phyloP scores from a whole-genome alignment of 2,888 invertebrate species.

The Tromatobia lineatoria region DNA sequence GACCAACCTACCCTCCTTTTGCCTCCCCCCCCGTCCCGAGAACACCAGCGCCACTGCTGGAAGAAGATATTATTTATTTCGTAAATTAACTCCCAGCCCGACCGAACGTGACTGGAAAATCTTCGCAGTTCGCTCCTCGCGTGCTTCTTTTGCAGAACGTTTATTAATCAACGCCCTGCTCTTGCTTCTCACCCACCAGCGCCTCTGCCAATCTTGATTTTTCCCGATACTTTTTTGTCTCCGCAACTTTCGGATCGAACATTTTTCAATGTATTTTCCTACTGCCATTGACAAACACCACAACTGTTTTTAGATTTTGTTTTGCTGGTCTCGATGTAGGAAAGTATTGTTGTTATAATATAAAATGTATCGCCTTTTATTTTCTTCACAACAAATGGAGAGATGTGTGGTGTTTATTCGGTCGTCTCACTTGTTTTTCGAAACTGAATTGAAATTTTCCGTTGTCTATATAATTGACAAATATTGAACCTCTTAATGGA shows the following conservation, averaged over 20 bases:
- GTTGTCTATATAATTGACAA: too few relatives aligned
- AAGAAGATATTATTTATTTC: slow-evolving; percentile 85
- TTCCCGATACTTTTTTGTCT: slow-evolving; percentile 31
- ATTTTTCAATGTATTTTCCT: slow-evolving; percentile 28
- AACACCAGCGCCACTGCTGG: slow-evolving; percentile 71
- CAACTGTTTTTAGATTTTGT: background rate
- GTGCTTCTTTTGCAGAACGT: slow-evolving; percentile 76
- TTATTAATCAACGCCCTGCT: slow-evolving; percentile 84
- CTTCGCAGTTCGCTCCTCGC: slow-evolving; percentile 77
- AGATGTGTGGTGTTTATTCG: too few relatives aligned
- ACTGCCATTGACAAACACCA: background rate
- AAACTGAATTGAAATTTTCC: too few relatives aligned
- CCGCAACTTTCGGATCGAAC: background rate
- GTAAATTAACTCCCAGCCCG: slow-evolving; percentile 84
- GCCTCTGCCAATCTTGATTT: slow-evolving; percentile 60
- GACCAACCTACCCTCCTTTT: slow-evolving; percentile 63
- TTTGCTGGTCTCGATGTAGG: too few relatives aligned
- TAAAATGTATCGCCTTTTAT: too few relatives aligned
- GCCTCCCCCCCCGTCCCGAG: slow-evolving; percentile 65
- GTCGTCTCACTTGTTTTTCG: too few relatives aligned
- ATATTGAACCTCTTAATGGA: too few relatives aligned
- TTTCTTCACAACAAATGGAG: too few relatives aligned
- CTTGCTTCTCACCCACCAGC: slow-evolving; percentile 47
- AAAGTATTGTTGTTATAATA: too few relatives aligned
- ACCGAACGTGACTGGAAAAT: slow-evolving; percentile 85